Conservation (phyloP, 2,888 invertebrate species). For the Griposia aprilina region DNA sequence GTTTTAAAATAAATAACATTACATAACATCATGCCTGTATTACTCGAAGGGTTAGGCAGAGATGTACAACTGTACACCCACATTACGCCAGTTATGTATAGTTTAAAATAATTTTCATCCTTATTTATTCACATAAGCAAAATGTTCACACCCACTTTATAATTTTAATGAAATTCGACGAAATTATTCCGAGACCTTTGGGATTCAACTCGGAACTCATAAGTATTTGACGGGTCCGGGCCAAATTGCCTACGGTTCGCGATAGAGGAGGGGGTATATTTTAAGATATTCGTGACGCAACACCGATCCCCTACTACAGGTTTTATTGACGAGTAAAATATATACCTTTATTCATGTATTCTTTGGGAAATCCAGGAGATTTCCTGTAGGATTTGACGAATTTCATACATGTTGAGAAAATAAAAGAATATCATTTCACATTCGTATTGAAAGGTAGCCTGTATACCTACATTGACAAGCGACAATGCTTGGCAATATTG, state of each 20-base stretch:
- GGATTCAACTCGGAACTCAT: constrained; percentile 23
- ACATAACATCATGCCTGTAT: background rate
- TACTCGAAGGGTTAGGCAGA: too few species aligned
- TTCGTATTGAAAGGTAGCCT: background rate
- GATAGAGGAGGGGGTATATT: constrained; percentile 24
- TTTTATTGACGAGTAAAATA: background rate
- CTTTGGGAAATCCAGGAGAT: background rate
- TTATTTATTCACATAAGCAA: background rate
- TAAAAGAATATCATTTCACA: background rate
- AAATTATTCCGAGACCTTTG: constrained; percentile 32
- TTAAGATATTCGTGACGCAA: constrained; percentile 55
- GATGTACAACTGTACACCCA: background rate
- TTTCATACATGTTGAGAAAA: background rate
- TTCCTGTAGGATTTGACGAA: background rate
- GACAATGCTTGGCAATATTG: background rate
- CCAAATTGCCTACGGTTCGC: constrained; percentile 45
- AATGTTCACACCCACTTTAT: constrained; percentile 6
- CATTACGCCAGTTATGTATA: background rate
- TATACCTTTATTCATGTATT: background rate
- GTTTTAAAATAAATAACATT: background rate
- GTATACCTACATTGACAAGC: too few species aligned
- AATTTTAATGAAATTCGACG: constrained; percentile 19
- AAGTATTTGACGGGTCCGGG: constrained; percentile 51
- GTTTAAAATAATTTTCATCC: background rate
- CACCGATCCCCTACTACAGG: constrained; percentile 46